Evolutionary conservation across 1,140 invertebrate species (phyloP).

Genomic region (Callitettix versicolor): DNA sequence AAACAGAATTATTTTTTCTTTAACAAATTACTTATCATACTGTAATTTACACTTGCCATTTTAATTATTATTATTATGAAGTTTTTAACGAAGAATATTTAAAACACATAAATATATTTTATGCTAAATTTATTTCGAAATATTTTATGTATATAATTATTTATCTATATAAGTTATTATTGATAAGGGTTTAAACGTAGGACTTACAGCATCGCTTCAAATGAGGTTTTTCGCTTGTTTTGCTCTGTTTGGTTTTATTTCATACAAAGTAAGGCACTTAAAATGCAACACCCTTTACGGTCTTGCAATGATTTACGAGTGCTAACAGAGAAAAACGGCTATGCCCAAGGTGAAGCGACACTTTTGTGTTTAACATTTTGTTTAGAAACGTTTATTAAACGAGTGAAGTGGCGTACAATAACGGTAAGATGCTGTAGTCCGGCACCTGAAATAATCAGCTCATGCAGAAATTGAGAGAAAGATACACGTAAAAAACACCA

Average conservation of each 20-base stretch:
- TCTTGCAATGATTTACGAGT: too few species aligned
- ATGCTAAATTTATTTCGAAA: background rate
- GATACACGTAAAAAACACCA: background rate
- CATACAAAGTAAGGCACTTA: background rate
- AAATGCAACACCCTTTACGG: too few species aligned
- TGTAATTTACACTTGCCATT: too few species aligned
- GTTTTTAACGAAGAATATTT: background rate
- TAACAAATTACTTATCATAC: too few species aligned
- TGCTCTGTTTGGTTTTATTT: background rate
- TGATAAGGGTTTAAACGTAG: background rate
- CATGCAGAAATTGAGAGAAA: background rate
- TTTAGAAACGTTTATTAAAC: slow-evolving; percentile 2
- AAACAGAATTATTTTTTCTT: too few species aligned
- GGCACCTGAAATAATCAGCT: slow-evolving; percentile 32
- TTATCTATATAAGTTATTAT: too few species aligned
- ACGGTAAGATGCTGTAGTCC: slow-evolving; percentile 51
- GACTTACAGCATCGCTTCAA: background rate
- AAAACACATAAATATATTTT: too few species aligned
- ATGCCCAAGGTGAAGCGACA: slow-evolving; percentile 10
- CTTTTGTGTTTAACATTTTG: background rate
- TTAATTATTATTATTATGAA: background rate
- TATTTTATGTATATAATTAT: too few species aligned
- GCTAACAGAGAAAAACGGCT: slow-evolving; percentile 6
- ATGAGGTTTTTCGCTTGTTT: background rate
- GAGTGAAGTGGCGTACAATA: slow-evolving; percentile 44